Evolutionary conservation across 2,113 vertebrate genomes (phyloP).

Genomic region (Hassar affinis): DNA sequence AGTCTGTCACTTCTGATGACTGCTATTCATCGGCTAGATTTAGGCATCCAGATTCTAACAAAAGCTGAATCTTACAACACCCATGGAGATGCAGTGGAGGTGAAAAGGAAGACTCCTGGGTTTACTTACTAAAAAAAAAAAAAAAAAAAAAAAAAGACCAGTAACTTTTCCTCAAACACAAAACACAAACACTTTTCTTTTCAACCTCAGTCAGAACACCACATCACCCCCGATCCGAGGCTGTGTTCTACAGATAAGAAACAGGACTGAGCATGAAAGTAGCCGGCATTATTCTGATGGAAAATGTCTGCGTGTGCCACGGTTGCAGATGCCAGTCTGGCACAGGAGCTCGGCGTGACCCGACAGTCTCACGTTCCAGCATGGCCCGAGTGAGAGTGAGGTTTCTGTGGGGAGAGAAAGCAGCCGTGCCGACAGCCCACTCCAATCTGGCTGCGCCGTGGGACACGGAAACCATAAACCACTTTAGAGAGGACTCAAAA

Average conservation of each 20-base stretch:
- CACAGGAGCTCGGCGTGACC: neutral
- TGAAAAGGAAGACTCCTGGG: neutral
- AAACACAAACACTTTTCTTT: neutral
- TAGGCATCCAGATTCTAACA: neutral
- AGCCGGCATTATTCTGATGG: conserved; percentile 14
- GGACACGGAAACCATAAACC: conserved; percentile 42
- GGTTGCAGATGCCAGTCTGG: neutral
- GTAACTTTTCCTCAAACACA: neutral
- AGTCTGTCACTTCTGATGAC: neutral
- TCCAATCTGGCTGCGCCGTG: conserved; percentile 14
- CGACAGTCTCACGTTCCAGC: conserved; percentile 37
- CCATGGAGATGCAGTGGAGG: neutral
- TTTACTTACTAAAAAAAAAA: neutral
- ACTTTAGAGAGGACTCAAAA: conserved; percentile 42
- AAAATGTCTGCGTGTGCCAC: conserved; percentile 11
- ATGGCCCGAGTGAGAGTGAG: neutral
- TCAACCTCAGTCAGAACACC: neutral
- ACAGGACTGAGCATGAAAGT: conserved; percentile 10
- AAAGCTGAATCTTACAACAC: neutral
- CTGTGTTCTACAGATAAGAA: conserved; percentile 21
- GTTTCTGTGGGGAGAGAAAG: conserved; percentile 43
- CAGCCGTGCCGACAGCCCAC: conserved; percentile 13
- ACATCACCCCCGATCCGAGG: neutral
- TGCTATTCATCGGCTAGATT: neutral
- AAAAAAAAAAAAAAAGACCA: neutral